Evolutionary conservation across 2,113 vertebrate species (phyloP), one percentile per base, ranked within the genome.

Genomic region (Syngnathoides biaculeatus): DNA sequence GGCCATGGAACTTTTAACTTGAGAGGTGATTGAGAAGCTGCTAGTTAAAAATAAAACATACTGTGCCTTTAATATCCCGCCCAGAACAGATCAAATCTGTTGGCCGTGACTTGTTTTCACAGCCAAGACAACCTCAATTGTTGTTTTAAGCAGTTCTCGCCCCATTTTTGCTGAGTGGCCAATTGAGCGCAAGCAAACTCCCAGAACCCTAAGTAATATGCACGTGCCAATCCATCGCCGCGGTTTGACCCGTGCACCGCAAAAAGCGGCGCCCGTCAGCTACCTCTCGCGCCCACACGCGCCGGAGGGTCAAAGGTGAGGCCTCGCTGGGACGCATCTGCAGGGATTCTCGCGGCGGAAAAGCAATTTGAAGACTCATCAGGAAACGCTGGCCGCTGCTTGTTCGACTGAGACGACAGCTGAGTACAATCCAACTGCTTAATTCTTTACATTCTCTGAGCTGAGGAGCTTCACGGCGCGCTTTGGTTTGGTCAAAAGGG

Each of bases 301-400:
- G 42, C 19, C 52, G 55, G 15, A 10, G 43, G 48, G 79, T 74
- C 72, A 77, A 58, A 74, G 79, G 77, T 80, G n/a, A 69, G 3
- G 47, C 39, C 79, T 67, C 72, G 11, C 5, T 62, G 67, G 80
- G 82, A 66, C 22, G 20, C 40, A 35, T 35, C 14, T 2, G 56
- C 45, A 47, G 45, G 45, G 15, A 24, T 15, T 30, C 20, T 24
- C 26, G 22, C 55, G 12, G 10, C 22, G 45, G 57, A 75, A 75
- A 78, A 81, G 66, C 75, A 86, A 88, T 90, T 77, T 57, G 68
- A 8, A 66, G 69, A 67, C 74, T 38, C 72, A 84, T 78, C 82
- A 81, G 63, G 43, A 66, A 39, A 27, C 22, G 55, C 67, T 45
- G 64, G 78, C 65, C 74, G 67, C 61, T 61, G 39, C 72, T 65